A percentile compares a stretch with the other conserved stretches of the same genome.
Evolutionary conservation across 2,113 vertebrate genomes (phyloP).

Genomic region (Mobula birostris): DNA sequence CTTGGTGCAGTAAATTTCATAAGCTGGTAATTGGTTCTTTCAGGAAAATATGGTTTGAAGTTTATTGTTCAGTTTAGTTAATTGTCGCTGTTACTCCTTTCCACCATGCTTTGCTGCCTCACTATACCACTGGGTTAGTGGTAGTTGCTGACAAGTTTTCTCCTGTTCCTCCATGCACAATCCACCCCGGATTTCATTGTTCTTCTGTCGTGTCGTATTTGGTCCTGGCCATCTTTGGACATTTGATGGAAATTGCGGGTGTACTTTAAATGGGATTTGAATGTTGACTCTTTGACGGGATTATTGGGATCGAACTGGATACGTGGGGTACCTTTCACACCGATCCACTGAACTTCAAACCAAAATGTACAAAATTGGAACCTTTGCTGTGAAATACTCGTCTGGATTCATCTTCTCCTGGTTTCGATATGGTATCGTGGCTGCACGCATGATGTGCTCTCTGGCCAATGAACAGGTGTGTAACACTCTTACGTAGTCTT

Average conservation of each 20-base stretch:
- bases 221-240: background rate
- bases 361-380: conserved; percentile 47
- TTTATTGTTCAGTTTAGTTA: conserved; percentile 40
- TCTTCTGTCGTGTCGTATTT: background rate
- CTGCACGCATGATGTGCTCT: conserved; percentile 46
- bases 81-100: conserved; percentile 53
- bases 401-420: conserved; percentile 45
- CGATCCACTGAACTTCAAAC: background rate
- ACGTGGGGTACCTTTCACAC: background rate
- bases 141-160: conserved; percentile 70
- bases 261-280: conserved; percentile 39
- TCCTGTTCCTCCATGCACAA: conserved; percentile 66
- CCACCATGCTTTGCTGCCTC: conserved; percentile 62
- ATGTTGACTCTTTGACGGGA: conserved; percentile 7
- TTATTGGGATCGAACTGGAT: background rate
- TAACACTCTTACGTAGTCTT: background rate
- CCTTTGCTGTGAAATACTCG: conserved; percentile 45
- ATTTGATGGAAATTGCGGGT: background rate
- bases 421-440: conserved; percentile 39
- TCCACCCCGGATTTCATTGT: conserved; percentile 40
- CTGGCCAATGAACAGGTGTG: conserved; percentile 59
- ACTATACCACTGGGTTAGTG: conserved; percentile 57
- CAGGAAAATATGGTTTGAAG: conserved; percentile 47
- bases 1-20: background rate
- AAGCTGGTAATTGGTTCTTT: conserved; percentile 39